Base-by-base conservation (phyloP, 2,113 vertebrate genomes). In the Cheilinus undulatus region DNA sequence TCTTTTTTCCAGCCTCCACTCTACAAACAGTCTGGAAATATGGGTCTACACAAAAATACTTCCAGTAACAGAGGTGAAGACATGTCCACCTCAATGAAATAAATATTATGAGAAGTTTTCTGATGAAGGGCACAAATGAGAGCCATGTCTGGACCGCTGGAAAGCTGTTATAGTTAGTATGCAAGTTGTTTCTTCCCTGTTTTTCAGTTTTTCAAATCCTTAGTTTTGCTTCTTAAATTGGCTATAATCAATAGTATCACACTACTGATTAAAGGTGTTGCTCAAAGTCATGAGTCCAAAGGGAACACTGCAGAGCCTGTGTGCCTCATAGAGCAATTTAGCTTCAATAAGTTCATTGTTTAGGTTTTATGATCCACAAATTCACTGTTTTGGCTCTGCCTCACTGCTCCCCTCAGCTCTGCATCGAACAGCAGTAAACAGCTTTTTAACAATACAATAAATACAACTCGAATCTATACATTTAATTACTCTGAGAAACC, bases 1-100 rank as follows among this genome's bases (percentile, higher is more conserved):
- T 85, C 82, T 83, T 81, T 54, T 77, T 83, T 82, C 46, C 76
- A 70, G 57, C 36, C 62, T 69, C 27, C 5, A 23, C 23, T 48
- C 14, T 40, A 11, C 26, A 42, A 58, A 65, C 43, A 50, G 70
- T 73, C 70, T 85, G 85, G 73, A 80, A 64, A 42, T 57, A 27
- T 60, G 68, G 27, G 12, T 63, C 79, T 20, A 69, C 38, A 66
- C 34, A 53, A 67, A 58, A 78, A 62, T 23, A 56, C 65, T 50
- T 51, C 67, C 73, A 59, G 48, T 48, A 73, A 77, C 56, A 73
- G 63, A 61, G 50, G 67, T 65, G 76, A 64, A 83, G 80, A 56
- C 53, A 76, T 38, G 9, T 22, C 34, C 43, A 17, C 46, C 74
- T 75, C 80, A 74, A 49, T 15, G 59, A 74, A 85, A 89, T 65